Conservation (phyloP, 2,113 vertebrate species). For the Cephalopholis sonnerati region DNA sequence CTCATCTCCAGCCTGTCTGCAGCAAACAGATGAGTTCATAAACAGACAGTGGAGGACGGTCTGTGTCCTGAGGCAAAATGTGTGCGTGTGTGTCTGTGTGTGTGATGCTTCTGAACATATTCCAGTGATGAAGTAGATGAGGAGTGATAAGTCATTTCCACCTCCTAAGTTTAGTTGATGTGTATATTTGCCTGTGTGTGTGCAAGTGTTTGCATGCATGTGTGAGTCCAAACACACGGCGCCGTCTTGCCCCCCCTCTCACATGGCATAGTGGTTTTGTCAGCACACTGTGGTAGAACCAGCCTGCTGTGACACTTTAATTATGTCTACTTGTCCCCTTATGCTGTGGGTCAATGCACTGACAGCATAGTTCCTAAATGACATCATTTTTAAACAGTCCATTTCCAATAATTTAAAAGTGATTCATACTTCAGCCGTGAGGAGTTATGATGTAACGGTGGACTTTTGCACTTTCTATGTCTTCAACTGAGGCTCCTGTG, state of each 20-base stretch:
- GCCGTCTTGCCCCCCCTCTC: not conserved
- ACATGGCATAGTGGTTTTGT: slow-evolving; percentile 28
- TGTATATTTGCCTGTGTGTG: not conserved
- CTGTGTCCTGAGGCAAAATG: slow-evolving; percentile 60
- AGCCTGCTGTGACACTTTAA: slow-evolving; percentile 59
- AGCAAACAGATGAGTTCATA: slow-evolving; percentile 78
- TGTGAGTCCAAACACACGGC: not conserved
- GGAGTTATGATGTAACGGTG: too few relatives aligned
- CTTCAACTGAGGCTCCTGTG: too few relatives aligned
- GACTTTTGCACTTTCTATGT: too few relatives aligned
- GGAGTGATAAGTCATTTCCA: slow-evolving; percentile 39
- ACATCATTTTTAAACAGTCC: slow-evolving; percentile 16
- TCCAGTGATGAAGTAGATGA: slow-evolving; percentile 36
- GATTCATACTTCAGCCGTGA: slow-evolving; percentile 11
- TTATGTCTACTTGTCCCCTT: slow-evolving; percentile 41
- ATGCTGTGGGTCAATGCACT: slow-evolving; percentile 37
- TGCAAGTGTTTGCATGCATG: not conserved
- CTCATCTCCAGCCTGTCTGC: slow-evolving; percentile 65
- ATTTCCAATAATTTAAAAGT: slow-evolving; percentile 27
- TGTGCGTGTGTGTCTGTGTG: slow-evolving; percentile 4
- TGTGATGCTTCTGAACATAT: slow-evolving; percentile 4
- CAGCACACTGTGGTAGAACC: slow-evolving; percentile 32
- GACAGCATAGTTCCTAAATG: slow-evolving; percentile 20
- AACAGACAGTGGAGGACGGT: slow-evolving; percentile 63
- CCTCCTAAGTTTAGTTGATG: not conserved